These are phyloP conservation scores for Oncorhynchus tshawytscha DNA, from an alignment of 2,113 vertebrate genomes.

Conservation along the genomic window DNA sequence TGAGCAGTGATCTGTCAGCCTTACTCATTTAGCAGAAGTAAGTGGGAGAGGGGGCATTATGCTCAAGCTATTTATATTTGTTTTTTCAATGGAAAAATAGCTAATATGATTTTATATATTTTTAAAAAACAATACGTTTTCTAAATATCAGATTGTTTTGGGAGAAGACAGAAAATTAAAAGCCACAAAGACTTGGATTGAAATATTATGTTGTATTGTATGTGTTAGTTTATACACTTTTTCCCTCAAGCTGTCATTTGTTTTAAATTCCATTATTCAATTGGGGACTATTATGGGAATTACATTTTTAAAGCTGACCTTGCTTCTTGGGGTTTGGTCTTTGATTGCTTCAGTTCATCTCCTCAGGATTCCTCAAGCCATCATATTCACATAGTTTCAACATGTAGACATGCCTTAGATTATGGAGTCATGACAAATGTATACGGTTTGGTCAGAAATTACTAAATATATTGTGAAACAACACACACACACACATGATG, in stretches of 20 bases:
- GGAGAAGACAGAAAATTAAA: neutral
- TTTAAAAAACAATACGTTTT: no score
- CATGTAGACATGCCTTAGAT: conserved; percentile 53
- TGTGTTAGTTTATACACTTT: conserved; percentile 42
- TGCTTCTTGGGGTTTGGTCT: conserved; percentile 65
- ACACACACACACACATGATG: neutral
- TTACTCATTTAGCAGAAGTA: conserved; percentile 82
- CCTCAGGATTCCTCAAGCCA: conserved; percentile 70
- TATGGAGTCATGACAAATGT: conserved; percentile 38
- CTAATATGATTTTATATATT: no score
- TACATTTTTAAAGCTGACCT: conserved; percentile 76
- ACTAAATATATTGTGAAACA: conserved; percentile 13
- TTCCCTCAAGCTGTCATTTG: conserved; percentile 61
- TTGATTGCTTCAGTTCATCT: conserved; percentile 74
- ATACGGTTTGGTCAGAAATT: conserved; percentile 37
- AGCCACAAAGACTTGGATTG: neutral
- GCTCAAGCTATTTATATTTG: conserved; percentile 58
- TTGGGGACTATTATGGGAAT: conserved; percentile 70
- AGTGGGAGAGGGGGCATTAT: conserved; percentile 66
- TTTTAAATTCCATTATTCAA: conserved; percentile 56
- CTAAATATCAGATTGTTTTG: no score
- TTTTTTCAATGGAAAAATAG: conserved; percentile 11
- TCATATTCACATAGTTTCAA: conserved; percentile 62
- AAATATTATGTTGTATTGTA: conserved; percentile 14
- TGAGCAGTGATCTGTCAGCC: conserved; percentile 92